Evolutionary conservation across 2,888 invertebrate species (phyloP).

Genomic region (Ptychoptera albimana): DNA sequence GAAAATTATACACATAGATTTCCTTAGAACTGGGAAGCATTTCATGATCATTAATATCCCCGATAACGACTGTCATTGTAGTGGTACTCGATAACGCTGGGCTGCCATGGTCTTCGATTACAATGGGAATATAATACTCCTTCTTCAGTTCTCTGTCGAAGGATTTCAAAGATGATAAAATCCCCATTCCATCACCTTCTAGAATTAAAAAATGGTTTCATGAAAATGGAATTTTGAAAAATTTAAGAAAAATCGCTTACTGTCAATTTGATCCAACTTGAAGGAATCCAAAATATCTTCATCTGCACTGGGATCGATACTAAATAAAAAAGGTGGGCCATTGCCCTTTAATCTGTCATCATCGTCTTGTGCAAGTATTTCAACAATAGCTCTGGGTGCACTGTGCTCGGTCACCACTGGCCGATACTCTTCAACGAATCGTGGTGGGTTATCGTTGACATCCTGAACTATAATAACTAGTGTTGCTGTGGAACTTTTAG

Average conservation of each 20-base stretch:
- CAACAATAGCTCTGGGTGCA: constrained; percentile 79
- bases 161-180: constrained; percentile 80
- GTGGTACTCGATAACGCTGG: constrained; percentile 95
- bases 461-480: constrained; percentile 88
- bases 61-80: constrained; percentile 89
- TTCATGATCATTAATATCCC: constrained; percentile 96
- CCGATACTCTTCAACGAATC: constrained; percentile 80
- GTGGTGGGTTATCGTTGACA: constrained; percentile 89
- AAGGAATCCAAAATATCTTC: constrained; percentile 88
- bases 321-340: constrained; percentile 89
- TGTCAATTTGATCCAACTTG: constrained; percentile 92
- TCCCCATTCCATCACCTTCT: constrained; percentile 94
- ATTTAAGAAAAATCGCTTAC: constrained; percentile 35
- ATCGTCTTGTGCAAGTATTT: constrained; percentile 84
- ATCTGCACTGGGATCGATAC: constrained; percentile 84
- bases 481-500: constrained; percentile 86
- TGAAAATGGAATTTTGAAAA: not conserved
- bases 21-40: constrained; percentile 97
- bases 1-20: constrained; percentile 93
- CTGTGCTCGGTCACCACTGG: constrained; percentile 89
- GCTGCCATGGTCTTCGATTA: constrained; percentile 92
- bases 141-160: constrained; percentile 94
- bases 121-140: constrained; percentile 90
- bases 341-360: constrained; percentile 89
- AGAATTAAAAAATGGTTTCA: constrained; percentile 38